Conservation (phyloP, 2,888 invertebrate genomes). For the Chrysodeixis includens region DNA sequence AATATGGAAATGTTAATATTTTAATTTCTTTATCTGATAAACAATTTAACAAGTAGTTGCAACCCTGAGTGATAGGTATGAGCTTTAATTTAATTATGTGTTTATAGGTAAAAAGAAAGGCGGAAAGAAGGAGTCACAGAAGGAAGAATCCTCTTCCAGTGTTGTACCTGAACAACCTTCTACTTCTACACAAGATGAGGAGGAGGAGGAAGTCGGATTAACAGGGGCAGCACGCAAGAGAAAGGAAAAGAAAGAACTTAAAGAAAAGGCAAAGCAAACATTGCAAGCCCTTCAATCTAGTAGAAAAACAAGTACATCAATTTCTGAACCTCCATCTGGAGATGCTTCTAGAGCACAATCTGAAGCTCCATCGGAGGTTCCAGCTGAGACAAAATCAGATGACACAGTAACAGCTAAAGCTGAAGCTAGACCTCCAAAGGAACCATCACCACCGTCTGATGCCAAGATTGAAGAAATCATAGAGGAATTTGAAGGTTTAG, state of each 20-base stretch:
- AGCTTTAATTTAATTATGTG: not conserved
- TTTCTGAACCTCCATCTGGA: conserved; percentile 22
- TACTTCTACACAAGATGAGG: conserved; percentile 29
- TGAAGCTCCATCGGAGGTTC: conserved; percentile 25
- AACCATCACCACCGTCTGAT: conserved; percentile 13
- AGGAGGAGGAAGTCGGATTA: conserved; percentile 38
- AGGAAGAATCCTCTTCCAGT: conserved; percentile 36
- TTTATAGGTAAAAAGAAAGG: conserved; percentile 60
- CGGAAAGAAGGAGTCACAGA: conserved; percentile 44
- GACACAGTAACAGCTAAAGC: no score
- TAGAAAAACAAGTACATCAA: conserved; percentile 22
- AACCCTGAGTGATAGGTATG: no score
- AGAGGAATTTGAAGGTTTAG: conserved; percentile 50
- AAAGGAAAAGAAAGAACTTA: conserved; percentile 57
- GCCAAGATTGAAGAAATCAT: conserved; percentile 24
- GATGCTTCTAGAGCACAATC: conserved; percentile 16
- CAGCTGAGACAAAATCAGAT: no score
- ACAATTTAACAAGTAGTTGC: no score
- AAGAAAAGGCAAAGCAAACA: conserved; percentile 56
- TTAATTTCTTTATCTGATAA: no score
- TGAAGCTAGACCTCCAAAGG: conserved; percentile 5
- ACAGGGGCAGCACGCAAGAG: conserved; percentile 54
- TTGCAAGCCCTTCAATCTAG: conserved; percentile 34
- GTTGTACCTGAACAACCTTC: conserved; percentile 38
- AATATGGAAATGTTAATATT: no score